Evolutionary conservation across 2,888 invertebrate species (phyloP), one percentile per base, ranked within the genome.

Genomic region (Heliconius erato): DNA sequence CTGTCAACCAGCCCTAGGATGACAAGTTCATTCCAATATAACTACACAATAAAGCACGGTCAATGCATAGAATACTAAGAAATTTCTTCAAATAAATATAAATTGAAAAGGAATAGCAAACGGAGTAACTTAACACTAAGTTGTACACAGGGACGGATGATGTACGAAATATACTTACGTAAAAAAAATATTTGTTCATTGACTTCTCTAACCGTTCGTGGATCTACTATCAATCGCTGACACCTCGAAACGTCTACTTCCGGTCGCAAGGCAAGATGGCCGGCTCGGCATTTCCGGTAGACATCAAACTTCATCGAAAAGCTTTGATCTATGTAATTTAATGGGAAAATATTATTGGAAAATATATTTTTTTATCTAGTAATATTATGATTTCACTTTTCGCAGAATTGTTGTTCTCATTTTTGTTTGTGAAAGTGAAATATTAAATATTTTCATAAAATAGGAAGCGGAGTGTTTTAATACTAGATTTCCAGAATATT

Each of bases 191-290:
- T 35, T n/a, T 26, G 28, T 68, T 54, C 35, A 67, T 74, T n/a
- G 40, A 1, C 83, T 80, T 59, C 28, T 92, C 92, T 92, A 87
- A 59, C 9, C 7, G 0, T 88, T 89, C 59, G 0, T n/a, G 89
- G 49, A 49, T 84, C 91, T 90, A 86, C 84, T 88, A 89, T 89
- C 93, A 93, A 94, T 94, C 92, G 92, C 90, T 92, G 93, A 92
- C 92, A 92, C 92, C 91, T 94, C 93, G 92, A 94, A 95, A 95
- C 94, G 94, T 93, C 92, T 91, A 88, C 92, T 92, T 95, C 95
- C 95, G 94, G 91, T 90, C 88, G 89, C 90, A 89, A 88, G 87
- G 88, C 91, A 92, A 94, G 94, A 94, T 94, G 94, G 94, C 90
- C 90, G 92, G 88, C 89, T 88, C 87, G 86, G 84, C 85, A 90